phyloP scores from a whole-genome alignment of 2,888 invertebrate genomes.

The Sminthurides aquaticus region DNA sequence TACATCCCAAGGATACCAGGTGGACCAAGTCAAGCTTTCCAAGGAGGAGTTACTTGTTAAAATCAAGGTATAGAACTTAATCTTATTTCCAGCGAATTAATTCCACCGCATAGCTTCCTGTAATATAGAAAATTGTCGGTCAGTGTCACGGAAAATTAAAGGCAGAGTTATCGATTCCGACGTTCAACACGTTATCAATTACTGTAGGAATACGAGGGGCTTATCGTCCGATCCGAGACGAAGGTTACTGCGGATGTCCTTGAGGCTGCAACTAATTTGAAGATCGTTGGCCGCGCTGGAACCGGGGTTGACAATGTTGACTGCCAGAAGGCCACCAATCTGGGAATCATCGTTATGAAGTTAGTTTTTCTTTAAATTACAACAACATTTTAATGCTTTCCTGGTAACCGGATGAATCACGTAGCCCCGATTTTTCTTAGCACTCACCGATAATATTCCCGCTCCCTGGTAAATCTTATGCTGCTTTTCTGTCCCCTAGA shows the following conservation, averaged over 20 bases:
- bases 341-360: constrained; percentile 88
- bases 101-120: background rate
- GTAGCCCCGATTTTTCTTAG: too few relatives aligned
- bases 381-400: background rate
- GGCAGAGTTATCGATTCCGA: too few relatives aligned
- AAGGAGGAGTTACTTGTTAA: constrained; percentile 72
- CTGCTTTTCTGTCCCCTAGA: too few relatives aligned
- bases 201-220: constrained; percentile 75
- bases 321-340: constrained; percentile 70
- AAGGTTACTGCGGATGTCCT: constrained; percentile 86
- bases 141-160: too few relatives aligned
- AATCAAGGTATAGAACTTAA: constrained; percentile 66
- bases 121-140: too few relatives aligned
- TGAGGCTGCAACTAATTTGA: constrained; percentile 61
- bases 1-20: constrained; percentile 65
- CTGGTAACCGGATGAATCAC: background rate
- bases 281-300: constrained; percentile 91
- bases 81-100: background rate
- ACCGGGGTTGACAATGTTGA: constrained; percentile 99
- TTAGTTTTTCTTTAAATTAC: constrained; percentile 50
- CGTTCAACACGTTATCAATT: too few relatives aligned
- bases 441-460: too few relatives aligned
- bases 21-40: constrained; percentile 68
- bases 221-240: constrained; percentile 89
- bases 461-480: too few relatives aligned